Base-by-base conservation (phyloP, 2,797 vertebrate species). In the Vipera ursinii region DNA sequence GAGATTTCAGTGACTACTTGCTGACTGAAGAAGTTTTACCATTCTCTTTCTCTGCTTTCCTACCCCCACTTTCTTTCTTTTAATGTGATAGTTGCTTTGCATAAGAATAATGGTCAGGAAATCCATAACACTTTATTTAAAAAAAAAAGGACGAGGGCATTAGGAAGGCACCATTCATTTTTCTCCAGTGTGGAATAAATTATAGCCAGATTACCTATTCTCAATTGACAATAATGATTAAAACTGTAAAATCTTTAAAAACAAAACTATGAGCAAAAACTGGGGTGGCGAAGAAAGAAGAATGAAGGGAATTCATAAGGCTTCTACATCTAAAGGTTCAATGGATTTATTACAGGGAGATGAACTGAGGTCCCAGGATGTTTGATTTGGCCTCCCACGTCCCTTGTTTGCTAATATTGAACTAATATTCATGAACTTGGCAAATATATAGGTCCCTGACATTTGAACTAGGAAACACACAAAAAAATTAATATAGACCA, bases 11-110 rank as follows among this genome's bases (percentile, higher is more conserved):
- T 3, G 73, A 55, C 17, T 94, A 51, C 17, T 32, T 55, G 17
- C 93, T 86, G 28, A 1, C 48, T 91, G 90, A 65, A 87, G 90
- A 88, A 60, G 38, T 88, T 92, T 88, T 88, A 82, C 38, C 3
- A 9, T 9, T 82, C 38, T 24, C 20, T 82, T 82, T 82, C 73
- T 48, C 9, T 82, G 44, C 24, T 82, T 82, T 24, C 44, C 22
- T 48, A 20, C 38, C 17, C 8, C 73, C 22, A 14, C 32, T 17
- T 91, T 48, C 38, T 9, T 44, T 26, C 17, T 65, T 26, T 91
- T 91, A 44, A 82, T 3, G 92, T 26, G 1, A 0, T 15, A 22
- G 4, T 3, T 14, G 1, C 44, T 94, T 91, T 86, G 92, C 88
- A 22, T 0, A 0, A 86, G 8, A 2, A 57, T 26, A 94, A 22